These are phyloP conservation scores for Chaitophorus viminalis DNA, from an alignment of 2,888 invertebrate genomes.

Conservation along the genomic window DNA sequence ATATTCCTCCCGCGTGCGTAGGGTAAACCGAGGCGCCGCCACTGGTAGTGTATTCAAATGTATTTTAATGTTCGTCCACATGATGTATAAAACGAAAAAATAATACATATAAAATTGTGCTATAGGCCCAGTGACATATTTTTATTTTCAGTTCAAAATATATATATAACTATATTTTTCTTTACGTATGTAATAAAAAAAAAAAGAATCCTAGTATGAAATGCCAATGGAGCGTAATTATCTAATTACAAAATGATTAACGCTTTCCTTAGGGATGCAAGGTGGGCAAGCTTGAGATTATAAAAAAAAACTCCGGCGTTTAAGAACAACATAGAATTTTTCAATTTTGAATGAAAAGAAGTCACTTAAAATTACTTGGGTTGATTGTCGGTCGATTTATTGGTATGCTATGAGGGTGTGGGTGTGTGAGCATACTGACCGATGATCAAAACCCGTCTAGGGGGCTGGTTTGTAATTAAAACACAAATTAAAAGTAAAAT, in stretches of 20 bases:
- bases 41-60: not conserved
- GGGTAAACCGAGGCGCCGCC: constrained; percentile 12
- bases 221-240: no score
- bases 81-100: not conserved
- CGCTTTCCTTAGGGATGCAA: not conserved
- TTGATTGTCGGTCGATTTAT: constrained; percentile 50
- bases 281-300: not conserved
- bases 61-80: constrained; percentile 16
- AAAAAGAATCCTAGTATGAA: no score
- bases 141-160: no score
- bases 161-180: no score
- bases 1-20: not conserved
- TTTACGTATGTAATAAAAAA: no score
- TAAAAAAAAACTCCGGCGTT: not conserved
- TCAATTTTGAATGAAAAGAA: constrained; percentile 35
- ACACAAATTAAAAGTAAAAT: constrained; percentile 48
- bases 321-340: constrained; percentile 10
- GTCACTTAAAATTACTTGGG: not conserved
- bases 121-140: no score
- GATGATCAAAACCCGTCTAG: constrained; percentile 51
- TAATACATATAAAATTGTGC: no score
- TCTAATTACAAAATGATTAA: no score
- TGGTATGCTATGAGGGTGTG: not conserved
- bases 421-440: constrained; percentile 29
- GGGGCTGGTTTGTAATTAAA: constrained; percentile 61